Evolutionary conservation across 2,797 vertebrate genomes (phyloP), one percentile per base, ranked within the genome.

Genomic region (Falco novaeseelandiae): DNA sequence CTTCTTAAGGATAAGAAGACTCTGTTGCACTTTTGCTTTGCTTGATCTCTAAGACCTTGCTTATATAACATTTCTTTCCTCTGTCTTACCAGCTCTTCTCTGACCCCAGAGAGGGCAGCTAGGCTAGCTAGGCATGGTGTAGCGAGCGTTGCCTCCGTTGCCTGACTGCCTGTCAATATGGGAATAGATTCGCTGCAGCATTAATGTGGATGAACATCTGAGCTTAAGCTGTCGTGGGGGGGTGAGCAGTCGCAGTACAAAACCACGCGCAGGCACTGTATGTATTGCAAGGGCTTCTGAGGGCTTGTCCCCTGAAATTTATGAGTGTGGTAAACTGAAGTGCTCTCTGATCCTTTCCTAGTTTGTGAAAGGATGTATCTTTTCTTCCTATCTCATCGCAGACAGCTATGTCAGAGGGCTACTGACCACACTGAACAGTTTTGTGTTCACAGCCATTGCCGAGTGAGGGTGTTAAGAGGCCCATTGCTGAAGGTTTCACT

Each of bases 251-350:
- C 62, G 42, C 73, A 69, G 70, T 48, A 62, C 61, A 93, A 76
- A 95, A 74, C 54, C 73, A 72, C 2, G 32, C 40, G 62, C 65
- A 90, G 62, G 66, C 79, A 66, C 46, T 90, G 46, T 34, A 21
- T 74, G 36, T 38, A 12, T 62, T 48, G 38, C 0, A 1, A 95
- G 93, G 81, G 81, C 77, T 5, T 94, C 73, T 93, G 70, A 93
- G 95, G 86, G 82, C 93, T 89, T 87, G 73, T 96, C 86, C 62
- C 54, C 80, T 92, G 88, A 79, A 96, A 95, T 92, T 96, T 94
- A 82, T 66, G 79, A 85, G 65, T 58, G 54, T 93, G 86, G 73
- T 92, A 62, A 93, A 61, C 51, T 72, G 77, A 86, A 94, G 70
- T 32, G 73, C 30, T 93, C 83, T 76, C 54, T 76, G 88, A 89